Conservation (phyloP, 2,797 vertebrate species). For the Botia kubotai region DNA sequence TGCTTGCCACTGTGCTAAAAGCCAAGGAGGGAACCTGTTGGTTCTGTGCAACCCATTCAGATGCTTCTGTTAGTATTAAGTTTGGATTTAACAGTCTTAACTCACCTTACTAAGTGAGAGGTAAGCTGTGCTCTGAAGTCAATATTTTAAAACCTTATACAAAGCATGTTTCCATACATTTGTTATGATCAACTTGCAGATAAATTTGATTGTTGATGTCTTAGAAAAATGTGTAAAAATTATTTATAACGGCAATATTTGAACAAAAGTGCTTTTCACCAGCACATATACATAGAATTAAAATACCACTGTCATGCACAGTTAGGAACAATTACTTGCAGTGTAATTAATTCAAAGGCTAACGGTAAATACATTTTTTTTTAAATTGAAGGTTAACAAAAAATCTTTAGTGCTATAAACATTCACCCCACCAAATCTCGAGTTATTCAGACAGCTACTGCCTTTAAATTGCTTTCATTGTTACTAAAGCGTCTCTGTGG, state of each 20-base stretch:
- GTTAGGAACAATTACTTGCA: constrained; percentile 7
- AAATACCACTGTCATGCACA: neutral
- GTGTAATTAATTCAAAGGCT: neutral
- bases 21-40: constrained; percentile 41
- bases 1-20: constrained; percentile 36
- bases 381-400: neutral
- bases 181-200: constrained; percentile 22
- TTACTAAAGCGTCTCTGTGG: constrained; percentile 8
- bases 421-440: constrained; percentile 9
- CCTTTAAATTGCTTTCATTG: neutral
- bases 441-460: neutral
- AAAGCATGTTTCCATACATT: constrained; percentile 30
- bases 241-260: constrained; percentile 38
- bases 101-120: neutral
- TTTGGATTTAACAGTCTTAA: neutral
- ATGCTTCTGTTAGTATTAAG: neutral
- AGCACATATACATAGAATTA: constrained; percentile 9
- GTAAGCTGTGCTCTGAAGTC: neutral
- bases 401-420: constrained; percentile 15
- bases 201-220: neutral
- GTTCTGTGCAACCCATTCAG: constrained; percentile 26
- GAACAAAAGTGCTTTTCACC: constrained; percentile 10
- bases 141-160: neutral
- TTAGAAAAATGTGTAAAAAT: neutral
- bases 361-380: neutral